A percentile compares a stretch with the other conserved stretches of the same genome.
Evolutionary conservation across 1,140 invertebrate genomes (phyloP).

Genomic region (Drosophila tropicalis): DNA sequence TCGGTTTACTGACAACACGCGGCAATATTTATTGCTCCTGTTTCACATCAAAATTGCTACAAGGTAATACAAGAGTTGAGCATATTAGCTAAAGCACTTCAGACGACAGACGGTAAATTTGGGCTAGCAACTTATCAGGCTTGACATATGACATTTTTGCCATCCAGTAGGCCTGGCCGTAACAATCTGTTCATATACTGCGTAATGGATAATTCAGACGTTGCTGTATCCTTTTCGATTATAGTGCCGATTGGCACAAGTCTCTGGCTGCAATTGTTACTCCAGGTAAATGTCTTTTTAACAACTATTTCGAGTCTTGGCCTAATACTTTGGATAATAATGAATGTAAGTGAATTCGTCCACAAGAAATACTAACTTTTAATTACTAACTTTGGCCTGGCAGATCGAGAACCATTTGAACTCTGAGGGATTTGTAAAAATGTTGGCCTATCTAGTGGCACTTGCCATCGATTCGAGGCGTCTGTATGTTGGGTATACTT

Average conservation of each 20-base stretch:
- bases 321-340: slow-evolving; percentile 18
- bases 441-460: slow-evolving; percentile 38
- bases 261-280: slow-evolving; percentile 28
- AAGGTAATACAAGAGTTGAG: slow-evolving; percentile 8
- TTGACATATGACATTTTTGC: background rate
- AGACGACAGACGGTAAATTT: background rate
- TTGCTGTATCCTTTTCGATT: slow-evolving; percentile 17
- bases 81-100: slow-evolving; percentile 13
- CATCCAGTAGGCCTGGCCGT: background rate
- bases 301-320: slow-evolving; percentile 1
- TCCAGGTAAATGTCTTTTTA: slow-evolving; percentile 27
- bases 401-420: background rate
- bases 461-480: slow-evolving; percentile 36
- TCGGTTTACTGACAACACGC: slow-evolving; percentile 8
- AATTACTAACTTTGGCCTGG: background rate
- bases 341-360: slow-evolving; percentile 20
- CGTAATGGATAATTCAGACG: background rate
- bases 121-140: no score
- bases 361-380: background rate
- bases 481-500: background rate
- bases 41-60: slow-evolving; percentile 15
- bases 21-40: slow-evolving; percentile 59
- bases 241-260: background rate
- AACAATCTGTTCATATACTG: background rate
- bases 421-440: slow-evolving; percentile 33